phyloP scores from a whole-genome alignment of 2,797 vertebrate species.

The Falco columbarius region DNA sequence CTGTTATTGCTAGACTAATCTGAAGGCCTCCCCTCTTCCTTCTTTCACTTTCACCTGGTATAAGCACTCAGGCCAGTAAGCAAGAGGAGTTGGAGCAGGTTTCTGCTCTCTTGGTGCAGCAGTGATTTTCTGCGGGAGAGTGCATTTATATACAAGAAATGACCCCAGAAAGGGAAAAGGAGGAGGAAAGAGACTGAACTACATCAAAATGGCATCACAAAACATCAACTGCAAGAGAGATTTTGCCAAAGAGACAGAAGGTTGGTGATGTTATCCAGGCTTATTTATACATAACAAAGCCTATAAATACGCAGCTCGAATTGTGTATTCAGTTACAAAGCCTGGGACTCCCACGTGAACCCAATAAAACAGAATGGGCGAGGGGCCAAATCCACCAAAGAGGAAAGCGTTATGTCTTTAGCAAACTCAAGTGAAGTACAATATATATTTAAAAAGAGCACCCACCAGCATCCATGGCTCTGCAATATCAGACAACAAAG shows the following conservation, averaged over 20 bases:
- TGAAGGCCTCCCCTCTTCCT: neutral
- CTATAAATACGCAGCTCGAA: neutral
- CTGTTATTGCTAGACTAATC: neutral
- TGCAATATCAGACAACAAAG: neutral
- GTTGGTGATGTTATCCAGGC: neutral
- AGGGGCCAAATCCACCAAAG: neutral
- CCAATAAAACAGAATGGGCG: neutral
- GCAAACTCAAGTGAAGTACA: accelerated
- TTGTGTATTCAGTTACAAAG: neutral
- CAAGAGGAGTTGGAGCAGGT: slow-evolving; percentile 17
- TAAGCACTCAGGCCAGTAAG: neutral
- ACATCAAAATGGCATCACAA: neutral
- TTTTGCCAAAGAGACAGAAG: neutral
- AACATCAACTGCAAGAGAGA: neutral
- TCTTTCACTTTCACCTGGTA: neutral
- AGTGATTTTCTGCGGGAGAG: neutral
- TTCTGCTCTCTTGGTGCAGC: neutral
- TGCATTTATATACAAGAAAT: slow-evolving; percentile 12
- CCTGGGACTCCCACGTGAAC: neutral
- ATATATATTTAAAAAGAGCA: neutral
- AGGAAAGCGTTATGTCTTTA: neutral
- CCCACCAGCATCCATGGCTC: neutral
- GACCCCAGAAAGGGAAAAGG: neutral
- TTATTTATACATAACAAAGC: neutral
- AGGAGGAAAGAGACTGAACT: neutral